Evolutionary conservation across 2,113 vertebrate species (phyloP), one percentile per base, ranked within the genome.

Genomic region (Saguinus midas): DNA sequence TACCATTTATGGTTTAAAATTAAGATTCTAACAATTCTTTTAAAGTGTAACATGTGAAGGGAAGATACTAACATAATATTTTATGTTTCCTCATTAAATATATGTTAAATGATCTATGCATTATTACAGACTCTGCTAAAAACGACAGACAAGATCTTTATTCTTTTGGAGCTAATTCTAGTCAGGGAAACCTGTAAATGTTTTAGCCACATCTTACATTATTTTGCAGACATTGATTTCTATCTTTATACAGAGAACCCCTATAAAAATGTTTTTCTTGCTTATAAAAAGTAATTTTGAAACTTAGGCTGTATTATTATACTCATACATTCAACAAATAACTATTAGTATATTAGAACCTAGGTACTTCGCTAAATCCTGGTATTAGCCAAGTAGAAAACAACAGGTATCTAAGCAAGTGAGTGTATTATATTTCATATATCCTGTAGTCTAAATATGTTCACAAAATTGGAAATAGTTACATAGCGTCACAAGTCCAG

Each of bases 31-130:
- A 81, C 35, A 92, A 5, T 57, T 92, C 92, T 94, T 85, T 94
- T 85, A 61, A 95, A 95, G 66, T 84, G 1, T 2, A 87, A 29
- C 27, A 48, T 48, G 64, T 45, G 18, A 84, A 96, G 52, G 68
- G 48, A 7, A 64, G n/a, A 94, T 86, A 72, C 92, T 80, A 82
- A 57, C 61, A 20, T 95, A 96, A 37, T 94, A 73, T 93, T 97
- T 96, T 25, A 97, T 18, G 23, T 93, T 97, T 73, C 37, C 91
- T 97, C 16, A 76, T 80, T 92, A 92, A 84, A 68, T 88, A 96
- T 81, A 8, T 61, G 32, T 91, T 80, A 66, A 73, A 37, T 48
- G 35, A 76, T 87, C 3, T 52, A 27, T 76, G 91, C 21, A 92
- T 87, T 84, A 80, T 79, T 94, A 21, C 48, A 90, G 55, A 90